Evolutionary conservation across 2,797 vertebrate species (phyloP).

Genomic region (Champsocephalus gunnari): DNA sequence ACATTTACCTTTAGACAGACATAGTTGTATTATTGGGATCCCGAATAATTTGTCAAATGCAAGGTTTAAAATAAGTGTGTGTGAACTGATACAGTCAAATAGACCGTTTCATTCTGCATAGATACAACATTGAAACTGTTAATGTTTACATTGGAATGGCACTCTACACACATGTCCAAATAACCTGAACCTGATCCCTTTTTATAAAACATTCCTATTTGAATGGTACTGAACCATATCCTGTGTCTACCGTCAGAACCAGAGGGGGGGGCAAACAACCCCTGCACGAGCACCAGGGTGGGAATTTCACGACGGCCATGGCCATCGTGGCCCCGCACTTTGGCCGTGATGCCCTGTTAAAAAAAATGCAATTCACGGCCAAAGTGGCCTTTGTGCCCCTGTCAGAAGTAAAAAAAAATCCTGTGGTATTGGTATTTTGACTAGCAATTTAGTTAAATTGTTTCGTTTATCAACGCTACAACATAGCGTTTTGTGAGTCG

Average conservation of each 20-base stretch:
- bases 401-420: too few relatives aligned
- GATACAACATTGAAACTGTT: slow-evolving; percentile 19
- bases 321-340: too few relatives aligned
- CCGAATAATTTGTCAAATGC: neutral
- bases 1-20: neutral
- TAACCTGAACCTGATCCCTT: neutral
- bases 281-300: slow-evolving; percentile 13
- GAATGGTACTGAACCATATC: slow-evolving; percentile 25
- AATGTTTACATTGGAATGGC: slow-evolving; percentile 12
- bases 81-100: too few relatives aligned
- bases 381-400: too few relatives aligned
- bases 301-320: too few relatives aligned
- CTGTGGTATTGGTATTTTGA: too few relatives aligned
- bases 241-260: slow-evolving; percentile 21
- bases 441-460: too few relatives aligned
- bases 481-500: too few relatives aligned
- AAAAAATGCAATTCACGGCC: too few relatives aligned
- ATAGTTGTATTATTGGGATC: neutral
- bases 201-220: slow-evolving; percentile 43
- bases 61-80: neutral
- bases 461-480: too few relatives aligned
- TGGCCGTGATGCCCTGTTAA: too few relatives aligned
- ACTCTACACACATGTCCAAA: too few relatives aligned
- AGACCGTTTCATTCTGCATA: slow-evolving; percentile 5
- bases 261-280: slow-evolving; percentile 22